Conservation (phyloP, 2,113 vertebrate species). For the Atrichornis clamosus region DNA sequence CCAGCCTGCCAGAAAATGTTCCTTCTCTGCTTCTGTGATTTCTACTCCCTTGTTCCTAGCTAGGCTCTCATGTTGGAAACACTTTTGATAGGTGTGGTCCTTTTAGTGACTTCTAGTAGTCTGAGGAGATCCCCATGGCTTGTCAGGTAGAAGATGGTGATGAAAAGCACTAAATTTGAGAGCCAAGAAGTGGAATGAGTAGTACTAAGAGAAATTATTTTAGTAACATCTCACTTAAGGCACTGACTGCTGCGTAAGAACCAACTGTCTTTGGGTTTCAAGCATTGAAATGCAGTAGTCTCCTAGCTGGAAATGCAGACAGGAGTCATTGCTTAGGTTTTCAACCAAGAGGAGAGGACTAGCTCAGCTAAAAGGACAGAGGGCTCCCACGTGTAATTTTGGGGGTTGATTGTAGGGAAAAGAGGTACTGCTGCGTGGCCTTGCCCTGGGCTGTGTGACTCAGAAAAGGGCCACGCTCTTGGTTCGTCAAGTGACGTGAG, state of each 20-base stretch:
- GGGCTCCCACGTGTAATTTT: accelerated
- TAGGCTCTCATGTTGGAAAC: not conserved
- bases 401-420: not conserved
- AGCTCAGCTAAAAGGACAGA: not conserved
- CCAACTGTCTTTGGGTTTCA: not conserved
- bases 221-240: not conserved
- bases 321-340: not conserved
- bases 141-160: not conserved
- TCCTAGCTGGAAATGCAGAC: not conserved
- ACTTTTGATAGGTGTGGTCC: not conserved
- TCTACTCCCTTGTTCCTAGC: not conserved
- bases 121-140: not conserved
- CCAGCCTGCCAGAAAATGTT: conserved; percentile 30
- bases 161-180: not conserved
- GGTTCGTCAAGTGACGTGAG: accelerated
- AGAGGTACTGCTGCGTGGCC: not conserved
- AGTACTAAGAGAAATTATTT: not conserved
- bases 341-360: not conserved
- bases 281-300: not conserved
- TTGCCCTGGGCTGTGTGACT: not conserved
- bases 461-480: not conserved
- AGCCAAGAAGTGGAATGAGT: not conserved
- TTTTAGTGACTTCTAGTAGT: not conserved
- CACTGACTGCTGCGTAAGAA: not conserved
- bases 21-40: not conserved